Conservation (phyloP, 92 coral and sea anemone species). For the Parazoanthus atlanticus region DNA sequence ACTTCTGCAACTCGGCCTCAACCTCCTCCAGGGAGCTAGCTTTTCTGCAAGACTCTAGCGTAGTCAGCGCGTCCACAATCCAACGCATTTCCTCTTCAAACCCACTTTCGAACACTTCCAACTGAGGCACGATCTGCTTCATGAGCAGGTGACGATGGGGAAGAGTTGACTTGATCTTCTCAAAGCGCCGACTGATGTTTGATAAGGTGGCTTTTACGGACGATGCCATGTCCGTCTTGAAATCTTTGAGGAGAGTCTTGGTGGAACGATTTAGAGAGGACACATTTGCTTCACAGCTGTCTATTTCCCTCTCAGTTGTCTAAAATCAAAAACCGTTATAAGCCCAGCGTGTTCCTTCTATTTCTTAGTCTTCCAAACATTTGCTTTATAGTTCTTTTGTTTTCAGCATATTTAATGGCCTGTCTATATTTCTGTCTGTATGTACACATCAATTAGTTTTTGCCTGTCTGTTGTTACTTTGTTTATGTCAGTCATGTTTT, state of each 20-base stretch:
- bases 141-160: conserved; percentile 75
- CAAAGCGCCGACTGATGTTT: conserved; percentile 93
- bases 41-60: conserved; percentile 70
- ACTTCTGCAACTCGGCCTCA: conserved; percentile 61
- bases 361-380: neutral
- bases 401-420: neutral
- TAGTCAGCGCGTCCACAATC: conserved; percentile 70
- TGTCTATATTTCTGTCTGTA: no score
- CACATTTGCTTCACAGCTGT: conserved; percentile 76
- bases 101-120: conserved; percentile 77
- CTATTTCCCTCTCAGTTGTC: conserved; percentile 77
- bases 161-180: conserved; percentile 83
- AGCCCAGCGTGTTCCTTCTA: neutral
- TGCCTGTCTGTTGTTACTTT: neutral
- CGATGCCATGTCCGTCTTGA: conserved; percentile 98
- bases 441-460: no score
- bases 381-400: neutral
- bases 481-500: neutral
- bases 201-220: conserved; percentile 94
- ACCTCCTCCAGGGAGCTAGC: conserved; percentile 70
- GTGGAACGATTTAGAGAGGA: conserved; percentile 79
- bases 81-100: conserved; percentile 75
- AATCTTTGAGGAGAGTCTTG: conserved; percentile 87
- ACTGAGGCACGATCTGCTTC: conserved; percentile 82
- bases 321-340: conserved; percentile 9